Evolutionary conservation across 2,113 vertebrate species (phyloP).

Genomic region (Gymnocephalus cernua): DNA sequence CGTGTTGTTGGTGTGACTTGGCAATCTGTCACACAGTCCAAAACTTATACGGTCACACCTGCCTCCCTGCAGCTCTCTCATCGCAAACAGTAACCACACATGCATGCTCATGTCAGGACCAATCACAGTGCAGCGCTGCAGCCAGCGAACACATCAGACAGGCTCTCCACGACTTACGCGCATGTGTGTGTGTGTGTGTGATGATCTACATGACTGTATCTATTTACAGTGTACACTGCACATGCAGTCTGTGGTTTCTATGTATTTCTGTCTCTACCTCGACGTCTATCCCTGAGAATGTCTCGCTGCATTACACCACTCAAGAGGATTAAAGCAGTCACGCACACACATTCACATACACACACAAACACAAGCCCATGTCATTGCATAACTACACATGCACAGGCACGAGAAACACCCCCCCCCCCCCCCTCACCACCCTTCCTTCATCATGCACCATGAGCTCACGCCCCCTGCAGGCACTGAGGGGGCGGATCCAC

Average conservation of each 20-base stretch:
- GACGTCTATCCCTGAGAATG: slow-evolving; percentile 63
- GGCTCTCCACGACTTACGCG: neutral
- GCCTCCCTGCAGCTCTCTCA: slow-evolving; percentile 49
- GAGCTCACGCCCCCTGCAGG: slow-evolving; percentile 80
- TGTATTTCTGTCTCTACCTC: slow-evolving; percentile 56
- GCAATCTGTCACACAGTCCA: slow-evolving; percentile 45
- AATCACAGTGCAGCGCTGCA: slow-evolving; percentile 50
- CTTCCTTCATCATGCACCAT: slow-evolving; percentile 74
- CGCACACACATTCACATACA: slow-evolving; percentile 29
- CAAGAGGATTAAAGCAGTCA: slow-evolving; percentile 75
- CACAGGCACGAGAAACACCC: slow-evolving; percentile 78
- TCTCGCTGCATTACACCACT: slow-evolving; percentile 71
- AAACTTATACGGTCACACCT: slow-evolving; percentile 64
- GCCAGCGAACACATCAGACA: slow-evolving; percentile 29
- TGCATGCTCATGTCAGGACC: slow-evolving; percentile 26
- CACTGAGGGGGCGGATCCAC: slow-evolving; percentile 68
- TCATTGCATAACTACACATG: slow-evolving; percentile 88
- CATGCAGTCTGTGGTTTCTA: slow-evolving; percentile 12
- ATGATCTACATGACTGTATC: neutral
- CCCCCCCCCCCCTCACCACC: slow-evolving; percentile 31
- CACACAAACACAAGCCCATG: slow-evolving; percentile 60
- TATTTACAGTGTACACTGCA: neutral
- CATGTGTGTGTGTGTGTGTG: neutral
- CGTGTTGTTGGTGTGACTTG: slow-evolving; percentile 63
- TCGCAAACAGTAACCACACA: slow-evolving; percentile 42